Percentiles rank a stretch among this genome's conserved stretches.
phyloP scores from a whole-genome alignment of 2,888 invertebrate species.

The Drosophila nigricruria region DNA sequence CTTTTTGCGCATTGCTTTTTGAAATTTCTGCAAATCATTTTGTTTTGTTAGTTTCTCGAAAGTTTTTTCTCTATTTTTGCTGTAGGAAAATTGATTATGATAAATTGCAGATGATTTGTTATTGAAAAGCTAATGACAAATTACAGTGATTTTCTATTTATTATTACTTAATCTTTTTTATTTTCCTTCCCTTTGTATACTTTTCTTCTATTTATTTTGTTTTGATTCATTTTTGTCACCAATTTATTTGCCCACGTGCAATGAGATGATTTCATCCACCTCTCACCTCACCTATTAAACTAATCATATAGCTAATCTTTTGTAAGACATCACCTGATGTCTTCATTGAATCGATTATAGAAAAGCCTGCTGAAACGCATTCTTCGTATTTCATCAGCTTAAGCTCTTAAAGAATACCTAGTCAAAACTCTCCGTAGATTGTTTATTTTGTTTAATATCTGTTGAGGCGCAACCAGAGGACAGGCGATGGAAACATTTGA shows the following conservation, averaged over 20 bases:
- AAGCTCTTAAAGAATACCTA: not conserved
- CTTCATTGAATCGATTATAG: slow-evolving; percentile 1
- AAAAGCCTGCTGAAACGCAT: slow-evolving; percentile 17
- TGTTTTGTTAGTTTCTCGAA: slow-evolving; percentile 44
- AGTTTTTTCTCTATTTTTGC: slow-evolving; percentile 3
- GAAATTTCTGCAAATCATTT: slow-evolving; percentile 64
- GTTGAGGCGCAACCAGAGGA: slow-evolving; percentile 5
- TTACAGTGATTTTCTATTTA: slow-evolving; percentile 5
- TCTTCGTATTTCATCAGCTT: slow-evolving; percentile 50
- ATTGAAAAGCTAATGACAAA: slow-evolving; percentile 8
- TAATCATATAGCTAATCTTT: slow-evolving; percentile 7
- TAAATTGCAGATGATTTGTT: slow-evolving; percentile 44
- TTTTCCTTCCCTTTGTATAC: not conserved
- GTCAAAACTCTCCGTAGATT: slow-evolving; percentile 4
- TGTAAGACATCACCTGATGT: slow-evolving; percentile 37
- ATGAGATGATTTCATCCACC: not conserved
- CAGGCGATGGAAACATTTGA: slow-evolving; percentile 1
- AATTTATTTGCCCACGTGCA: not conserved
- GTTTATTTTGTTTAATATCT: not conserved
- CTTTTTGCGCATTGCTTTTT: slow-evolving; percentile 66
- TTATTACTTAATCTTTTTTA: not conserved
- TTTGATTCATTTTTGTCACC: not conserved
- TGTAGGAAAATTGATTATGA: slow-evolving; percentile 40
- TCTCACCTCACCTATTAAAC: not conserved
- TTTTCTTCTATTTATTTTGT: not conserved